Evolutionary conservation across 2,113 vertebrate species (phyloP).

Genomic region (Pagrus major): DNA sequence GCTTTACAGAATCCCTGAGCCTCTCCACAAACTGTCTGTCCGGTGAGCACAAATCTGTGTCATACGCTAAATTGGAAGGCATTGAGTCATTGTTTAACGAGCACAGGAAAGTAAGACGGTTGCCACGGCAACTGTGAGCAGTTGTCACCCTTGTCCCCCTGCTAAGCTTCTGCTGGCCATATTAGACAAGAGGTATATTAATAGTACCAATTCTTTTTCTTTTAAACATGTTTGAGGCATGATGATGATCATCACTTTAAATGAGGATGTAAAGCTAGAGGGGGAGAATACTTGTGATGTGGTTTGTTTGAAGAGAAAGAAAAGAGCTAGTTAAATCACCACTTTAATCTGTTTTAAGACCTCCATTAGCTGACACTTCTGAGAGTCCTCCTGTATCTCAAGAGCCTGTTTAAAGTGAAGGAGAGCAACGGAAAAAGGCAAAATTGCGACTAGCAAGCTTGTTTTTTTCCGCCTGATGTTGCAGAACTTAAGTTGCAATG

Average conservation of each 20-base stretch:
- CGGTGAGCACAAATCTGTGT: slow-evolving; percentile 43
- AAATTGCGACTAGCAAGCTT: background rate
- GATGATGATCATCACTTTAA: slow-evolving; percentile 8
- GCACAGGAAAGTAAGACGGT: slow-evolving; percentile 57
- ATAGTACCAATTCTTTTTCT: slow-evolving; percentile 16
- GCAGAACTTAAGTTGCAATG: slow-evolving; percentile 8
- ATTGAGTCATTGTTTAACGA: slow-evolving; percentile 60
- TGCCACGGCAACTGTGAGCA: slow-evolving; percentile 69
- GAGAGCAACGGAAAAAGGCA: background rate
- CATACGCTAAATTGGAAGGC: slow-evolving; percentile 52
- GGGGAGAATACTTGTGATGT: background rate
- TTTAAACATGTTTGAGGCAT: background rate
- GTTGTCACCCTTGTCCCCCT: slow-evolving; percentile 56
- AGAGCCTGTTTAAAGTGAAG: slow-evolving; percentile 4
- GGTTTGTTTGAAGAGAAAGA: background rate
- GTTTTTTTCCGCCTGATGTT: slow-evolving; percentile 13
- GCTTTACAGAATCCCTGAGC: background rate
- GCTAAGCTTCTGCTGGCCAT: slow-evolving; percentile 43
- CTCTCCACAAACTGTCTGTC: slow-evolving; percentile 14
- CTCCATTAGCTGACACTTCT: background rate
- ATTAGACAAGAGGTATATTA: slow-evolving; percentile 46
- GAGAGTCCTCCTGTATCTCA: slow-evolving; percentile 19
- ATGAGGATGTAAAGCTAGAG: slow-evolving; percentile 3
- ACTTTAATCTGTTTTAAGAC: background rate
- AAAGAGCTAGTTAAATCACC: background rate